These are phyloP conservation scores for Oasisia sp. DNA, from an alignment of 2,888 invertebrate species.

Conservation along the genomic window DNA sequence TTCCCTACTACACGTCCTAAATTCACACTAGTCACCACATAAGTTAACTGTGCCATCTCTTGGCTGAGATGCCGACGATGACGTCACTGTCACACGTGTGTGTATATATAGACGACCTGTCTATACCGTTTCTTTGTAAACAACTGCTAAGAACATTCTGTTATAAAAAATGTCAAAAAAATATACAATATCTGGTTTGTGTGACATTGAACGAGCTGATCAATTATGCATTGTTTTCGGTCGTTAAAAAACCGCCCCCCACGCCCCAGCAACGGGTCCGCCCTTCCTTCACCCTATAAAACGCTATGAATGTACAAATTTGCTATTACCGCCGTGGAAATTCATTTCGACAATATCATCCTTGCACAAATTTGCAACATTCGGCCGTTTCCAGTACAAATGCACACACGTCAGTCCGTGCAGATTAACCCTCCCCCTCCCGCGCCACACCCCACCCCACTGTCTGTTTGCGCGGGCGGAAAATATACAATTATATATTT, in stretches of 20 bases:
- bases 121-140: slow-evolving; percentile 3
- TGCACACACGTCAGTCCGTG: neutral
- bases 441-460: neutral
- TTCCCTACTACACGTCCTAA: slow-evolving; percentile 1
- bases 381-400: neutral
- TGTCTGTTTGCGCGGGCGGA: slow-evolving; percentile 13
- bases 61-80: neutral
- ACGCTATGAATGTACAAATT: slow-evolving; percentile 17
- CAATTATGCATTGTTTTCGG: neutral
- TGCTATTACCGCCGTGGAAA: slow-evolving; percentile 11
- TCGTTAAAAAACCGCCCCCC: neutral
- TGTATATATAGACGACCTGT: neutral
- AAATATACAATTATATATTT: slow-evolving; percentile 7
- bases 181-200: neutral
- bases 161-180: slow-evolving; percentile 7
- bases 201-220: slow-evolving; percentile 5
- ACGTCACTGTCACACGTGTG: neutral
- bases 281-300: neutral
- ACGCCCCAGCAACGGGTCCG: neutral
- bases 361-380: slow-evolving; percentile 17
- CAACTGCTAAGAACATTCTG: slow-evolving; percentile 5
- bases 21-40: neutral
- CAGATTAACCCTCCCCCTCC: neutral
- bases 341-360: slow-evolving; percentile 12
- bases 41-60: neutral